A percentile compares a stretch with the other conserved stretches of the same genome.
Conservation (phyloP, 23 tunicate genomes). For the Ciona savignyi region DNA sequence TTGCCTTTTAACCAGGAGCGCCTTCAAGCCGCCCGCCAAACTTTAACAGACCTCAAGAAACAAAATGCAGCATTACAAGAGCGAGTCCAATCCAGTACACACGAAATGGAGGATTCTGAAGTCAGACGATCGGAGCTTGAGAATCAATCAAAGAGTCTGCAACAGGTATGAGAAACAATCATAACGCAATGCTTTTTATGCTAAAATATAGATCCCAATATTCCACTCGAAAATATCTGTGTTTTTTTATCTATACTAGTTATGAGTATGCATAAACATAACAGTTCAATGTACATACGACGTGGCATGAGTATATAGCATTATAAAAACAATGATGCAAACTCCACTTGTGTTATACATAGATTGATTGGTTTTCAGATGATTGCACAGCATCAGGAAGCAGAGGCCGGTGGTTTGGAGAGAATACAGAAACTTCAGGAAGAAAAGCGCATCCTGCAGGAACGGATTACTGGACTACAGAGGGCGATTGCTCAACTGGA, state of each 20-base stretch:
- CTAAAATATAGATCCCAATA: too few species aligned
- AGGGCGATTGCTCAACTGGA: slow-evolving; percentile 97
- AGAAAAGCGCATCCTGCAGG: slow-evolving; percentile 93
- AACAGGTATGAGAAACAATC: slow-evolving; percentile 85
- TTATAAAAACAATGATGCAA: too few species aligned
- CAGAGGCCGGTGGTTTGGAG: slow-evolving; percentile 57
- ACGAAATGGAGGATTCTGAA: slow-evolving; percentile 78
- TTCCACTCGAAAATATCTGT: too few species aligned
- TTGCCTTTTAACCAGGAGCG: too few species aligned
- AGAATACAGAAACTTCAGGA: slow-evolving; percentile 92
- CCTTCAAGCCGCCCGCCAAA: slow-evolving; percentile 78
- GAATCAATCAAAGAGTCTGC: slow-evolving; percentile 77
- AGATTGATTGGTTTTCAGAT: slow-evolving; percentile 56
- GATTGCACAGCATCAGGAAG: slow-evolving; percentile 62
- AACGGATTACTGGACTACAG: slow-evolving; percentile 91
- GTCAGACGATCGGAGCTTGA: slow-evolving; percentile 83
- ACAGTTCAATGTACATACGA: too few species aligned
- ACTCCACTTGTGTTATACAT: too few species aligned
- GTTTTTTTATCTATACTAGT: too few species aligned
- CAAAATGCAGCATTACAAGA: slow-evolving; percentile 79
- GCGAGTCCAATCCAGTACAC: slow-evolving; percentile 52
- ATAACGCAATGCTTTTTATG: too few species aligned
- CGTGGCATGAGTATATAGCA: too few species aligned
- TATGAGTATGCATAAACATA: too few species aligned
- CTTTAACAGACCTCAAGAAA: slow-evolving; percentile 84